Evolutionary conservation across 1,140 invertebrate genomes (phyloP).

Genomic region (Achatina immaculata): DNA sequence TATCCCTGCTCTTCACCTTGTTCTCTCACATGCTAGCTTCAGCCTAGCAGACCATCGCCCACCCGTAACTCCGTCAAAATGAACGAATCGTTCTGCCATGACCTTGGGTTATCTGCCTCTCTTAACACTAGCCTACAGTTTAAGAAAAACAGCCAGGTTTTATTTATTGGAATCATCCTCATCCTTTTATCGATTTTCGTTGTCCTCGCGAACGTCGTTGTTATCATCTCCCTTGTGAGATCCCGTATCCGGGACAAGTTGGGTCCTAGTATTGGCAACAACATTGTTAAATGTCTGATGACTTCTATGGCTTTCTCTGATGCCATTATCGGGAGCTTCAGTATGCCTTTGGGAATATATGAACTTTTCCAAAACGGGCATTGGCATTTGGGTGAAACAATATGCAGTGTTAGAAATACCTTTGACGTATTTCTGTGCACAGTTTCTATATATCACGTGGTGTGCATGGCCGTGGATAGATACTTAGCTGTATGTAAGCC

Average conservation of each 20-base stretch:
- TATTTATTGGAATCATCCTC: not conserved
- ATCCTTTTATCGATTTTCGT: too few relatives aligned
- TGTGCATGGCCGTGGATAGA: not conserved
- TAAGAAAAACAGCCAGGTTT: too few relatives aligned
- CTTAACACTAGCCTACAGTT: too few relatives aligned
- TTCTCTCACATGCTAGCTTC: too few relatives aligned
- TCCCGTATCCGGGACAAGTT: not conserved
- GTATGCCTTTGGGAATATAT: not conserved
- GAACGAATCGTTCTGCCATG: too few relatives aligned
- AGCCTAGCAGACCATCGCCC: too few relatives aligned
- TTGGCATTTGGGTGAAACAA: not conserved
- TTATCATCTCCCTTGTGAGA: not conserved
- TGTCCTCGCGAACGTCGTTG: not conserved
- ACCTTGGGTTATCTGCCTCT: too few relatives aligned
- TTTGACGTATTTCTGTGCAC: not conserved
- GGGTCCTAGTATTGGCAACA: not conserved
- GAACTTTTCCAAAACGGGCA: not conserved
- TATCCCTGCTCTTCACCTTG: too few relatives aligned
- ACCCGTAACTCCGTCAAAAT: too few relatives aligned
- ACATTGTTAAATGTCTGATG: not conserved
- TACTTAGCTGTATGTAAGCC: constrained; percentile 3
- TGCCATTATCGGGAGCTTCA: not conserved
- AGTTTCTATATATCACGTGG: not conserved
- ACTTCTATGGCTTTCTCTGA: not conserved
- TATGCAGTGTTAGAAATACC: not conserved